phyloP scores from a whole-genome alignment of 2,797 vertebrate genomes.

The Distichodus sexfasciatus region DNA sequence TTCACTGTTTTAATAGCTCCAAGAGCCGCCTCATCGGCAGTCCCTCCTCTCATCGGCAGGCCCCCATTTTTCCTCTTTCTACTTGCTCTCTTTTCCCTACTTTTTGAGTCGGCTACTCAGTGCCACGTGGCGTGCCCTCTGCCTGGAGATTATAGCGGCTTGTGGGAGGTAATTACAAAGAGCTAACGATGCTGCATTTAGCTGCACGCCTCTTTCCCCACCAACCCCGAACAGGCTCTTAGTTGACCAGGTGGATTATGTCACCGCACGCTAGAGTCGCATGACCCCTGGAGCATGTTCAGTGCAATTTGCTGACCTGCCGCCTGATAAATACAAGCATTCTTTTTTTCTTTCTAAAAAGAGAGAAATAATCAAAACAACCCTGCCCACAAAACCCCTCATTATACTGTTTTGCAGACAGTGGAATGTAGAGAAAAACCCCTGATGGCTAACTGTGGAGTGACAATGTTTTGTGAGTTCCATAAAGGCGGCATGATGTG shows the following conservation, averaged over 20 bases:
- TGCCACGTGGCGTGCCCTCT: constrained; percentile 9
- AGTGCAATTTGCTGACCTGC: no score
- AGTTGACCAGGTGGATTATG: constrained; percentile 24
- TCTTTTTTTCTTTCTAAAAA: no score
- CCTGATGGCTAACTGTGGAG: no score
- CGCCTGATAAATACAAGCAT: no score
- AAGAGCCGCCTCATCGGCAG: background rate
- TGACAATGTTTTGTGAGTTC: no score
- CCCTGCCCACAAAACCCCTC: no score
- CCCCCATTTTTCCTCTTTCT: constrained; percentile 11
- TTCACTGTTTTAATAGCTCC: background rate
- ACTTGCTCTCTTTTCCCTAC: background rate
- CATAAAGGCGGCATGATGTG: no score
- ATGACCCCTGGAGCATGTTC: no score
- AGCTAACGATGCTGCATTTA: constrained; percentile 36
- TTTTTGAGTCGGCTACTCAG: background rate
- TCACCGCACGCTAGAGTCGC: no score
- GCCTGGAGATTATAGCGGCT: constrained; percentile 19
- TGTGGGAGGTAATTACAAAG: constrained; percentile 32
- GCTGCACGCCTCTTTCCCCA: background rate
- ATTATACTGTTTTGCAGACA: no score
- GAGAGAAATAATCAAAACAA: no score
- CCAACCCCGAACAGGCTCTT: background rate
- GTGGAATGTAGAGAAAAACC: no score
- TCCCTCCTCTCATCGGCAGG: background rate